Percentiles rank a stretch among this genome's conserved stretches.
phyloP scores from a whole-genome alignment of 2,888 invertebrate species.

The Microctonus aethiopoides region DNA sequence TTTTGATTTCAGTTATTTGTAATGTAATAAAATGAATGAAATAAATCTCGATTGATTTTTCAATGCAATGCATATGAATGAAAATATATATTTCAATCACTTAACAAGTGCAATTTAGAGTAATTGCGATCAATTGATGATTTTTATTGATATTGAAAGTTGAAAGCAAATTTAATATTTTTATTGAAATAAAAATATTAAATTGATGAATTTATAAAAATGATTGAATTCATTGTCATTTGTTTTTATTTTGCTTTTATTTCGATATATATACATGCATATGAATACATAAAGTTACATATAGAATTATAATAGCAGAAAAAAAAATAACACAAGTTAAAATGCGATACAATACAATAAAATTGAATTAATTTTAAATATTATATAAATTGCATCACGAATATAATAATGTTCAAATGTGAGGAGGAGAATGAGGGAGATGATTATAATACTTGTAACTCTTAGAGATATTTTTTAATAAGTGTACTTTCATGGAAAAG shows the following conservation, averaged over 20 bases:
- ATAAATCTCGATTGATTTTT: background rate
- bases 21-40: too few species aligned
- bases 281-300: too few species aligned
- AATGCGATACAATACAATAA: background rate
- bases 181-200: background rate
- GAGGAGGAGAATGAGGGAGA: background rate
- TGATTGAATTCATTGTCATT: background rate
- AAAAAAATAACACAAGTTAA: background rate
- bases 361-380: background rate
- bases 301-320: background rate
- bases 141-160: background rate
- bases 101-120: background rate
- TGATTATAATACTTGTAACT: background rate
- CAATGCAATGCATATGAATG: background rate
- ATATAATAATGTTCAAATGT: background rate
- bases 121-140: background rate
- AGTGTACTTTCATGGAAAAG: background rate
- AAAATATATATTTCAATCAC: background rate
- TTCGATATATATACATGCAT: background rate
- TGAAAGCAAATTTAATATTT: background rate
- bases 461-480: background rate
- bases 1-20: background rate
- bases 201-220: background rate
- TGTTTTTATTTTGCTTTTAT: background rate
- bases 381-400: too few species aligned